Base-by-base conservation (phyloP, 2,797 vertebrate genomes). In the Lepus townsendii region DNA sequence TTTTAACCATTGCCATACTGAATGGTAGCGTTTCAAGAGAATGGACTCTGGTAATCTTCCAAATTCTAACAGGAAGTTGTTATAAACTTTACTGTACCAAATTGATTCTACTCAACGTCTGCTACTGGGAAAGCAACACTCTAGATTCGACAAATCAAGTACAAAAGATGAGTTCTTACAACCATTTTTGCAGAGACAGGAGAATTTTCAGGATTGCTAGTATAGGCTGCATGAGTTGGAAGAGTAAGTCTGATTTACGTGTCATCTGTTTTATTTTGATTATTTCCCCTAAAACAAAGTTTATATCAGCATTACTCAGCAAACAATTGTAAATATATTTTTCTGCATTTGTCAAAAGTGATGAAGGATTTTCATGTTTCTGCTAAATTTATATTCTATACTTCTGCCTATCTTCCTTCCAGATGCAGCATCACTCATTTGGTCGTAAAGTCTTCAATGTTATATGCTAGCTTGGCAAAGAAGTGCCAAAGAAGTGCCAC, bases 1-100 rank as follows among this genome's bases (percentile, higher is more conserved):
- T 87, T 11, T 94, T 93, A 94, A 92, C 79, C 93, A 90, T 96
- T 97, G 38, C 71, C 85, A 79, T n/a, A 27, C 32, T 90, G 57
- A 30, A 66, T 30, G 32, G 14, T 22, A 42, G 60, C 76, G 30
- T 93, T 85, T 92, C 66, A 57, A 86, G 82, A 94, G 32, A 93
- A 96, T 76, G 83, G 79, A 52, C 19, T 80, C 50, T 57, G 32
- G 20, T 77, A 13, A 78, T 69, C 13, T 91, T 16, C 12, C 8
- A n/a, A 1, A 13, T 77, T 16, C 24, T 11, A 76, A 68, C 91
- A 88, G 13, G 52, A 78, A 96, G 52, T 77, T 83, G 22, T 9
- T 47, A 35, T n/a, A 26, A 76, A 72, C 82, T 86, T 79, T 82
- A 62, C 14, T 50, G 27, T 73, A 19, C 7, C 27, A 1, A 20